Percentiles rank a stretch among this genome's conserved stretches.
Evolutionary conservation across 2,113 vertebrate genomes (phyloP).

Genomic region (Anarrhichthys ocellatus): DNA sequence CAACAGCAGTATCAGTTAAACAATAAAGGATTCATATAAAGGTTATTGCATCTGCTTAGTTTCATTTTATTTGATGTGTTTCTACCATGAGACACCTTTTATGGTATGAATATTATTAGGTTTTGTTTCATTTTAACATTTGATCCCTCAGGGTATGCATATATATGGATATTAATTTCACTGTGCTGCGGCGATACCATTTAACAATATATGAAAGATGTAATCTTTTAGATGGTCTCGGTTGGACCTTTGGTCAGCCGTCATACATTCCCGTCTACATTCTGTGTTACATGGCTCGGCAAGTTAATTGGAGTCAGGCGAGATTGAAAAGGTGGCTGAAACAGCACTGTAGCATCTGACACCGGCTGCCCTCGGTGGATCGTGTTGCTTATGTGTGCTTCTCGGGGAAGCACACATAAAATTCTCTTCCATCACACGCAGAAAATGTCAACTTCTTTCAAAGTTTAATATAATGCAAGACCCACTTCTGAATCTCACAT

Average conservation of each 20-base stretch:
- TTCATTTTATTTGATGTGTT: neutral
- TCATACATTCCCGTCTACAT: slow-evolving; percentile 45
- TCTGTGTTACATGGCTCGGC: slow-evolving; percentile 34
- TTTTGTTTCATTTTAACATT: neutral
- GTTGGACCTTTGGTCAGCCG: slow-evolving; percentile 20
- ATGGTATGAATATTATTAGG: neutral
- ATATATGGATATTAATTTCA: neutral
- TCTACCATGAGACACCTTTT: neutral
- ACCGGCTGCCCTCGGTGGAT: neutral
- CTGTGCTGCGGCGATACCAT: neutral
- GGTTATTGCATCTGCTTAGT: neutral
- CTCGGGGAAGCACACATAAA: neutral
- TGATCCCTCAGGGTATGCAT: neutral
- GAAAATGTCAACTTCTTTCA: slow-evolving; percentile 44
- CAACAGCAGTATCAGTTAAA: neutral
- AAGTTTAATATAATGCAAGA: slow-evolving; percentile 9
- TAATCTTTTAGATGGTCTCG: slow-evolving; percentile 1
- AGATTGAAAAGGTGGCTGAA: slow-evolving; percentile 34
- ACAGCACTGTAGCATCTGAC: slow-evolving; percentile 32
- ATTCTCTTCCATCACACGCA: slow-evolving; percentile 15
- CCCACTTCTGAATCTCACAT: slow-evolving; percentile 18
- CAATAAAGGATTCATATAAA: neutral
- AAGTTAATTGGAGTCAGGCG: slow-evolving; percentile 52
- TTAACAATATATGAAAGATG: slow-evolving; percentile 14
- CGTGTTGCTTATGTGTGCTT: slow-evolving; percentile 1